A percentile compares a stretch with the other conserved stretches of the same genome.
phyloP scores from a whole-genome alignment of 2,113 vertebrate species.

The Jaculus jaculus region DNA sequence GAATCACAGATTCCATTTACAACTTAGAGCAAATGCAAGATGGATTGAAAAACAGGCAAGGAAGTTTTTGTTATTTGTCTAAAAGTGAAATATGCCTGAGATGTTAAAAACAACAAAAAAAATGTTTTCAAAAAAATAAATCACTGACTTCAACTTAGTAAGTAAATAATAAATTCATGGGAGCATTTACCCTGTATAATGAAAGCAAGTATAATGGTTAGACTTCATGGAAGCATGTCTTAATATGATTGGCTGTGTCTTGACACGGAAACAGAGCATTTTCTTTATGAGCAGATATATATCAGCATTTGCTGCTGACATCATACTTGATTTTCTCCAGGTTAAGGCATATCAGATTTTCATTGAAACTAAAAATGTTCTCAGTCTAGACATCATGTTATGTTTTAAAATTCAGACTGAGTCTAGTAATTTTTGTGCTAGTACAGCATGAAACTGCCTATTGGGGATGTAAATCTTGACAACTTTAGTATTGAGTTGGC shows the following conservation, averaged over 20 bases:
- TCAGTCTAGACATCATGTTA: conserved; percentile 52
- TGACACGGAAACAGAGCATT: conserved; percentile 54
- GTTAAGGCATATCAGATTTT: conserved; percentile 61
- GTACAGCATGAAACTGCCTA: not conserved
- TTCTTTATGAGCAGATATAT: conserved; percentile 66
- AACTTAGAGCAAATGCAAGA: conserved; percentile 28
- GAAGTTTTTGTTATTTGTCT: conserved; percentile 21
- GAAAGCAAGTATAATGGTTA: conserved; percentile 14
- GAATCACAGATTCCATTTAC: conserved; percentile 52
- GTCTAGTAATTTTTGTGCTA: conserved; percentile 28
- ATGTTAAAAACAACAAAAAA: conserved; percentile 30
- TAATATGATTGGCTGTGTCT: conserved; percentile 11
- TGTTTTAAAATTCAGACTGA: conserved; percentile 42
- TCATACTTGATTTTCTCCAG: conserved; percentile 44
- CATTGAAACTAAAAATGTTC: conserved; percentile 43
- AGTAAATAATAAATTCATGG: conserved; percentile 59
- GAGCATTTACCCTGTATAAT: conserved; percentile 30
- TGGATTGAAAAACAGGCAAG: not conserved
- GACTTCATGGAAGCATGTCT: conserved; percentile 39
- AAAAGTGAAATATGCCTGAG: conserved; percentile 48
- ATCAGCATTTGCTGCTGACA: conserved; percentile 25
- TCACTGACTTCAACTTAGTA: conserved; percentile 25
- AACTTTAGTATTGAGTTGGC: not conserved
- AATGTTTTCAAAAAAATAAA: conserved; percentile 43
- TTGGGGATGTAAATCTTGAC: conserved; percentile 23